Conservation (phyloP, 2,797 vertebrate species). For the Stomatorhinus walkeri region DNA sequence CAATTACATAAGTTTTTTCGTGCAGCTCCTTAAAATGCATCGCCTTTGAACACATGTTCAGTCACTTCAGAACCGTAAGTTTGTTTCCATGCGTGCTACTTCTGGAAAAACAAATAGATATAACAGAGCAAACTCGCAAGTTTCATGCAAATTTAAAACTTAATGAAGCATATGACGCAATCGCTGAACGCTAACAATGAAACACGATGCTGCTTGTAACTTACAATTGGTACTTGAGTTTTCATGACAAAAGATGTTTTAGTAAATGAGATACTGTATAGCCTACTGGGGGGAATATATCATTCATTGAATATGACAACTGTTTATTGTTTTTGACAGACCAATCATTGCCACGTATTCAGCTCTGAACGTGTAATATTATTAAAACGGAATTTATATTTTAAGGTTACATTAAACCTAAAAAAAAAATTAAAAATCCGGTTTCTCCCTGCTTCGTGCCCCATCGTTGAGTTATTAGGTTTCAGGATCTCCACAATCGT, state of each 20-base stretch:
- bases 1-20: neutral
- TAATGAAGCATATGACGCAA: neutral
- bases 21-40: neutral
- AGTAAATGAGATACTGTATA: neutral
- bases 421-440: neutral
- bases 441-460: neutral
- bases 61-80: neutral
- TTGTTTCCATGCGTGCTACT: neutral
- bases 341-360: neutral
- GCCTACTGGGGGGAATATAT: neutral
- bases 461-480: neutral
- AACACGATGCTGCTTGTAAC: neutral
- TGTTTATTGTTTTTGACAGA: neutral
- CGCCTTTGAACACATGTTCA: neutral
- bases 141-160: neutral
- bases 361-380: neutral
- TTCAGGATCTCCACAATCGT: neutral
- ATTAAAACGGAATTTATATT: constrained; percentile 14
- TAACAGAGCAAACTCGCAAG: neutral
- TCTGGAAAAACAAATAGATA: neutral
- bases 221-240: neutral
- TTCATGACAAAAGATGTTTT: neutral
- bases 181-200: neutral
- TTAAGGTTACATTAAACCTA: constrained; percentile 15
- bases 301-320: neutral